A percentile compares a stretch with the other conserved stretches of the same genome.
Evolutionary conservation across 2,797 vertebrate genomes (phyloP).

Genomic region (Characodon lateralis): DNA sequence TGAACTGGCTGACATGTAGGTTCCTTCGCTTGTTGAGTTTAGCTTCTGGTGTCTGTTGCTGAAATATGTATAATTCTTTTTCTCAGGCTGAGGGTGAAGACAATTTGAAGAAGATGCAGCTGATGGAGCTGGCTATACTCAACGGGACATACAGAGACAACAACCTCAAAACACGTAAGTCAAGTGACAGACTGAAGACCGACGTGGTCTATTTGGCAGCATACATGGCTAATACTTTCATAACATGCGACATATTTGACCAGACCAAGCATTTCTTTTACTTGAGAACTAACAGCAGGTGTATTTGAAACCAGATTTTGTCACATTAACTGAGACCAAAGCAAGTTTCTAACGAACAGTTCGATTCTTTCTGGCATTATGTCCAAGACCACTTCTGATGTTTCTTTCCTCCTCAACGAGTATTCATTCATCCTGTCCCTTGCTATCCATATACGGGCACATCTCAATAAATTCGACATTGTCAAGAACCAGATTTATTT

Average conservation of each 20-base stretch:
- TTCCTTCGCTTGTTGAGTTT: conserved; percentile 18
- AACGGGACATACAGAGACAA: conserved; percentile 89
- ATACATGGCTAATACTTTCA: conserved; percentile 33
- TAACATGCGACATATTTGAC: conserved; percentile 6
- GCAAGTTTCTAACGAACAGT: conserved; percentile 31
- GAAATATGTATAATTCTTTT: conserved; percentile 4
- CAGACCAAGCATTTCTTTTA: conserved; percentile 20
- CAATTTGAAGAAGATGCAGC: conserved; percentile 88
- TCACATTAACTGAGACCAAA: conserved; percentile 41
- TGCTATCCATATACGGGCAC: conserved; percentile 44
- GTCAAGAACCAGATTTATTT: neutral
- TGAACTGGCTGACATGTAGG: conserved; percentile 20
- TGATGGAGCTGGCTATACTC: conserved; percentile 87
- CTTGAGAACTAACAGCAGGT: conserved; percentile 28
- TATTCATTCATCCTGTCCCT: conserved; percentile 17
- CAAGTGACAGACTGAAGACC: conserved; percentile 6
- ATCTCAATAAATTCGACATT: neutral
- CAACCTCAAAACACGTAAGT: conserved; percentile 86
- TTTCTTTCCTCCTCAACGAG: conserved; percentile 46
- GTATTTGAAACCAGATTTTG: conserved; percentile 19
- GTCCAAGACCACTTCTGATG: conserved; percentile 40
- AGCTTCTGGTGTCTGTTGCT: conserved; percentile 8
- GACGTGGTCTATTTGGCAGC: conserved; percentile 2
- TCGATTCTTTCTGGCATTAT: conserved; percentile 37
- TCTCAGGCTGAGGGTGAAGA: conserved; percentile 85